phyloP scores from a whole-genome alignment of 2,888 invertebrate species.

The Oligia fasciuncula region DNA sequence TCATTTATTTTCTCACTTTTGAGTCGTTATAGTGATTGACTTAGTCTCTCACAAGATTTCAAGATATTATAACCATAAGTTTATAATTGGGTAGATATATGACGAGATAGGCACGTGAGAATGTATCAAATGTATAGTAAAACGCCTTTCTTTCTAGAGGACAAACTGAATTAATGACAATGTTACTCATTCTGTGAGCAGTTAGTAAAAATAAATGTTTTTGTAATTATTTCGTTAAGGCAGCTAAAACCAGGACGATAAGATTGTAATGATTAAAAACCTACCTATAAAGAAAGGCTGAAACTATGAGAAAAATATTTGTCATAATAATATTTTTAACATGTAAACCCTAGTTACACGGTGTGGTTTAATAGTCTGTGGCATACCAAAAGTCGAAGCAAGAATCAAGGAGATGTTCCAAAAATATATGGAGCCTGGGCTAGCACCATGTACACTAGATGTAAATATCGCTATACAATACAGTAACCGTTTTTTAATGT shows the following conservation, averaged over 20 bases:
- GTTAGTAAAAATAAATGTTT: background rate
- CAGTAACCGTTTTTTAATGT: no score
- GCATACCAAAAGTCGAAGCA: no score
- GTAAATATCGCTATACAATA: no score
- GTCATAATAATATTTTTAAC: background rate
- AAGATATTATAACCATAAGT: background rate
- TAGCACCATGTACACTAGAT: no score
- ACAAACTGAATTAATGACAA: background rate
- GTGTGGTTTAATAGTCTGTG: background rate
- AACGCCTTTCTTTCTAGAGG: background rate
- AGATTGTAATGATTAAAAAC: background rate
- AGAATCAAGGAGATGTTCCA: background rate
- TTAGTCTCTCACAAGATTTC: background rate
- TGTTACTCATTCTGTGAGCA: background rate
- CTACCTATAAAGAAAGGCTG: background rate
- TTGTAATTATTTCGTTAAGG: background rate
- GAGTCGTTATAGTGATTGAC: background rate
- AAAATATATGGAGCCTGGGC: no score
- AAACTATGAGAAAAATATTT: background rate
- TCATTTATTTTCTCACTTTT: constrained; percentile 24
- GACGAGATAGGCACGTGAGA: background rate
- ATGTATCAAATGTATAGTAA: no score
- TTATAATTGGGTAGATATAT: constrained; percentile 4
- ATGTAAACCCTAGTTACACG: no score
- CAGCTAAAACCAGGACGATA: background rate